These are phyloP conservation scores for Pelusios castaneus DNA, from an alignment of 2,113 vertebrate genomes.

Conservation along the genomic window DNA sequence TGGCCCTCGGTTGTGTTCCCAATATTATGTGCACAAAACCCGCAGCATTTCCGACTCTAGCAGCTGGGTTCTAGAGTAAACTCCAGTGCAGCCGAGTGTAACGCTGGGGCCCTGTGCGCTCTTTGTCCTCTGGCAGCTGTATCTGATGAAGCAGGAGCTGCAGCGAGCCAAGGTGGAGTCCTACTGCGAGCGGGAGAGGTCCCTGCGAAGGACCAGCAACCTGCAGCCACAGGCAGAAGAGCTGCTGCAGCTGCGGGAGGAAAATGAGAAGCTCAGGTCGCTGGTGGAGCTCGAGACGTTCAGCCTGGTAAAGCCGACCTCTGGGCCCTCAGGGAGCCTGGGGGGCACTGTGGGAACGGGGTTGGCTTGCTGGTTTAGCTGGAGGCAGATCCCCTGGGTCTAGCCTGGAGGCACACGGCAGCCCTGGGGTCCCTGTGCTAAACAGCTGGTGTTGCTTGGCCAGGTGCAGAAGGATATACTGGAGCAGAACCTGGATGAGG, in stretches of 20 bases:
- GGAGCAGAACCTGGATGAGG: slow-evolving; percentile 82
- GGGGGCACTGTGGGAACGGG: rapidly evolving
- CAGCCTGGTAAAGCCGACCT: slow-evolving; percentile 68
- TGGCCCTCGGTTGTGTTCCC: not conserved
- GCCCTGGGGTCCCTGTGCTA: rapidly evolving
- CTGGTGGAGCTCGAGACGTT: slow-evolving; percentile 77
- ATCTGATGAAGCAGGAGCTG: slow-evolving; percentile 83
- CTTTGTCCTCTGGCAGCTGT: slow-evolving; percentile 76
- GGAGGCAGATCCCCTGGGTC: no score
- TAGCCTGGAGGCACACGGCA: not conserved
- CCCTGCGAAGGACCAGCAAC: slow-evolving; percentile 40
- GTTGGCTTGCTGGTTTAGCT: not conserved
- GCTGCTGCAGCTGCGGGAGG: slow-evolving; percentile 77
- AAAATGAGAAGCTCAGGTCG: slow-evolving; percentile 71
- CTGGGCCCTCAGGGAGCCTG: no score
- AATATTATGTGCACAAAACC: not conserved
- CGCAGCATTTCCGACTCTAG: not conserved
- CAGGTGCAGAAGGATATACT: slow-evolving; percentile 82
- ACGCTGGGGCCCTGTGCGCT: not conserved
- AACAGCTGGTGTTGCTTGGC: not conserved
- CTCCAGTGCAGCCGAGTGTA: not conserved
- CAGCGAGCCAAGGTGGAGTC: slow-evolving; percentile 66
- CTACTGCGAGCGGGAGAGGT: slow-evolving; percentile 74
- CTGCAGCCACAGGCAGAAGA: slow-evolving; percentile 28
- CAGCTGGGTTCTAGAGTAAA: not conserved